Evolutionary conservation across 2,113 vertebrate species (phyloP).

Genomic region (Apteryx mantelli): DNA sequence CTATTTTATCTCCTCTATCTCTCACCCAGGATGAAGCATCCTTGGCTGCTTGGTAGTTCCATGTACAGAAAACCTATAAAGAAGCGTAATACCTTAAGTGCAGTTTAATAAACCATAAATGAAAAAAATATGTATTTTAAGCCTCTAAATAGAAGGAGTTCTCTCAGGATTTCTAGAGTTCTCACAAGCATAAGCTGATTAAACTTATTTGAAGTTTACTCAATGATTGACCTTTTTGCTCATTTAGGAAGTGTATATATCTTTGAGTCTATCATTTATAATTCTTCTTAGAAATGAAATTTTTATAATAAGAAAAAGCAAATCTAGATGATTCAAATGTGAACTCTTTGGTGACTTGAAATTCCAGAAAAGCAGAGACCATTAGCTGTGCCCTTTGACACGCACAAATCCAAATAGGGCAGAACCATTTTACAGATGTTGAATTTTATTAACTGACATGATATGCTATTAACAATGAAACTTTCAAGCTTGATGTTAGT

Average conservation of each 20-base stretch:
- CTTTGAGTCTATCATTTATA: not conserved
- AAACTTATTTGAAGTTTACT: not conserved
- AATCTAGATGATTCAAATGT: not conserved
- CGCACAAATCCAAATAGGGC: not conserved
- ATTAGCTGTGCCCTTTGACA: not conserved
- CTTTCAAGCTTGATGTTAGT: conserved; percentile 37
- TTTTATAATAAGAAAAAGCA: not conserved
- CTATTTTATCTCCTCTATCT: not conserved
- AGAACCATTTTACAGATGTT: not conserved
- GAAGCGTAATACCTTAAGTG: not conserved
- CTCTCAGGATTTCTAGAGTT: not conserved
- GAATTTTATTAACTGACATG: not conserved
- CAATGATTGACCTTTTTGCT: not conserved
- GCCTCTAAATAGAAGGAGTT: not conserved
- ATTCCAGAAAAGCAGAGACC: not conserved
- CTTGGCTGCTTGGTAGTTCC: not conserved
- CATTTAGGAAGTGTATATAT: not conserved
- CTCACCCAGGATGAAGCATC: not conserved
- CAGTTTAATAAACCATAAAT: not conserved
- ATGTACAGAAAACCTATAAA: not conserved
- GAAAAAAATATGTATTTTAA: not conserved
- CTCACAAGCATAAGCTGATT: not conserved
- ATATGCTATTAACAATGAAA: conserved; percentile 24
- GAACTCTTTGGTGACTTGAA: not conserved
- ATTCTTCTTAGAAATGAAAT: not conserved